phyloP scores from a whole-genome alignment of 1,140 invertebrate genomes.

The Trissolcus basalis region DNA sequence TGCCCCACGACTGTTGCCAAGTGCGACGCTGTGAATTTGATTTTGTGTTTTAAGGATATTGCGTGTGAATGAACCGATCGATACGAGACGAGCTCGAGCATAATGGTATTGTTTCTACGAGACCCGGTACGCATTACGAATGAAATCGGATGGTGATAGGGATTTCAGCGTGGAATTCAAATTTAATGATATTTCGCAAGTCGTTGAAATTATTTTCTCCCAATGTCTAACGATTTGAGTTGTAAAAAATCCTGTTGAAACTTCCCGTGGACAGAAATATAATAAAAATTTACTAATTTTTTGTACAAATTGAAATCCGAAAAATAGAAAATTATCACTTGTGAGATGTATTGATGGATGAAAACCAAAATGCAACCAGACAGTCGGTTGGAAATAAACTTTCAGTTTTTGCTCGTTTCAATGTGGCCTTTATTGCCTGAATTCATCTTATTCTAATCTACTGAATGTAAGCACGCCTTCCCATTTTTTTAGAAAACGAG shows the following conservation, averaged over 20 bases:
- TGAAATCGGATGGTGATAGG: background rate
- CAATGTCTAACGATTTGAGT: no score
- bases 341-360: no score
- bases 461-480: constrained; percentile 14
- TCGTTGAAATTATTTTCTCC: no score
- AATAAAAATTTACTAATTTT: no score
- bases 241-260: no score
- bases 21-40: background rate
- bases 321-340: no score
- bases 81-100: constrained; percentile 15
- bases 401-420: constrained; percentile 3
- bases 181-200: background rate
- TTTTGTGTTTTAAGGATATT: constrained; percentile 14
- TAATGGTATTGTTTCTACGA: constrained; percentile 26
- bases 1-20: background rate
- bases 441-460: constrained; percentile 42
- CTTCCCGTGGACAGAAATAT: no score
- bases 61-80: constrained; percentile 11
- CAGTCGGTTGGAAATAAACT: constrained; percentile 10
- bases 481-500: constrained; percentile 1
- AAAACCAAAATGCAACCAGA: no score
- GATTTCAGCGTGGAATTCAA: background rate
- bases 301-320: no score
- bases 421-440: constrained; percentile 35
- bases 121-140: constrained; percentile 1